Conservation (phyloP, 2,113 vertebrate species). For the Perca schrenkii region DNA sequence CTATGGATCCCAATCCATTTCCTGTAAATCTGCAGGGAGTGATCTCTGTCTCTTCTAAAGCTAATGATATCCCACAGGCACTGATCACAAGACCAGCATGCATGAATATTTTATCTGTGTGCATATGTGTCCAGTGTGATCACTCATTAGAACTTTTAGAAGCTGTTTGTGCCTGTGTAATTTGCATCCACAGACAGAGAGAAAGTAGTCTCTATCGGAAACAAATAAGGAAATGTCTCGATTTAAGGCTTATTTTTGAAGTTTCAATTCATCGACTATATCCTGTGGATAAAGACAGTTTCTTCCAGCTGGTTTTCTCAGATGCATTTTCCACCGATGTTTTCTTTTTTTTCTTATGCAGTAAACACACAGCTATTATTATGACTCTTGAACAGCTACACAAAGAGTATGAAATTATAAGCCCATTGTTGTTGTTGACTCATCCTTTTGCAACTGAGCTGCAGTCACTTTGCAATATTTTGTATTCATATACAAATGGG, state of each 20-base stretch:
- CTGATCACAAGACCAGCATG: conserved; percentile 64
- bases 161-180: conserved; percentile 73
- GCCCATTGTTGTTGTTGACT: conserved; percentile 64
- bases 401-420: conserved; percentile 57
- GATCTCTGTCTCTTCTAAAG: conserved; percentile 58
- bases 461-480: conserved; percentile 60
- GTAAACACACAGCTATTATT: conserved; percentile 59
- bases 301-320: conserved; percentile 39
- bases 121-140: conserved; percentile 72
- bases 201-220: not conserved
- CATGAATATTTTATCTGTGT: conserved; percentile 79
- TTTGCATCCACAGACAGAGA: conserved; percentile 52
- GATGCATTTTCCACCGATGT: conserved; percentile 43
- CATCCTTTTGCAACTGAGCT: conserved; percentile 61
- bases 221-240: conserved; percentile 31
- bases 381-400: conserved; percentile 49
- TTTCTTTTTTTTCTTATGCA: conserved; percentile 40
- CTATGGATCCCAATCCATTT: conserved; percentile 48
- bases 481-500: conserved; percentile 72
- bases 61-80: conserved; percentile 79
- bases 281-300: conserved; percentile 43
- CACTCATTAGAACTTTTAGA: conserved; percentile 75
- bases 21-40: conserved; percentile 47
- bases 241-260: conserved; percentile 56
- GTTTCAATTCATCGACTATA: conserved; percentile 47